Base-by-base conservation (phyloP, 2,888 invertebrate species). In the Ceriagrion tenellum region DNA sequence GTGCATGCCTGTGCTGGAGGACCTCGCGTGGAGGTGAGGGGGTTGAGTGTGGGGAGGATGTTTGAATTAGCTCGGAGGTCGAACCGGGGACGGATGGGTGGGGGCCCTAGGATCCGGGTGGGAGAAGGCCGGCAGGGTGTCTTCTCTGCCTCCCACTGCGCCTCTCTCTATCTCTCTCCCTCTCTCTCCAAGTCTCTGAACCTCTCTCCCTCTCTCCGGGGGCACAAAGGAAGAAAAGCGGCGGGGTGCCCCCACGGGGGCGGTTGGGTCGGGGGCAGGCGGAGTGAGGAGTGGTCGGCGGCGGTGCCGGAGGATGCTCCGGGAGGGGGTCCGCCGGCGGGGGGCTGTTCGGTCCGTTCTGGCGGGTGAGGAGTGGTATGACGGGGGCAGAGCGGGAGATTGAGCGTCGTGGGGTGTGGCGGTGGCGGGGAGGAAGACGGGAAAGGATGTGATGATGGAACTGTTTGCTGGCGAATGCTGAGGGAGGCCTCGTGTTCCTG, bases 201-300 rank as follows among this genome's bases (percentile, higher is more conserved):
- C 4, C 69, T n/a, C 69, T 69, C 81, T 35, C n/a, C n/a, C n/a
- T 30, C 81, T 35, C 81, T 35, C 13, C n/a, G 69, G n/a, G n/a
- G 81, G 81, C 74, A 93, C 93, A 93, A 93, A 93, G 69, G 93
- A 93, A n/a, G 93, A 69, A 93, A 93, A 93, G 93, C 93, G 55
- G 55, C 93, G 69, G 93, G 93, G 93, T 74, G 93, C 47, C 93
- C 74, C 12, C 35, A 56, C 18, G 47, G 47, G 35, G 23, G 40
- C 18, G 40, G 26, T 47, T 47, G 47, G n/a, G 47, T 47, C 47
- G 47, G 47, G 47, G 47, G 47, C 47, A 47, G 47, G 26, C 26
- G 69, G 88, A 40, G 88, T 18, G 88, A 26, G 81, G 35, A 6
- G 47, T 40, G 88, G 88, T 23, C 23, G 47, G 40, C 47, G 88